Conservation (phyloP, 2,888 invertebrate species). For the Pseudolycoriella hygida region DNA sequence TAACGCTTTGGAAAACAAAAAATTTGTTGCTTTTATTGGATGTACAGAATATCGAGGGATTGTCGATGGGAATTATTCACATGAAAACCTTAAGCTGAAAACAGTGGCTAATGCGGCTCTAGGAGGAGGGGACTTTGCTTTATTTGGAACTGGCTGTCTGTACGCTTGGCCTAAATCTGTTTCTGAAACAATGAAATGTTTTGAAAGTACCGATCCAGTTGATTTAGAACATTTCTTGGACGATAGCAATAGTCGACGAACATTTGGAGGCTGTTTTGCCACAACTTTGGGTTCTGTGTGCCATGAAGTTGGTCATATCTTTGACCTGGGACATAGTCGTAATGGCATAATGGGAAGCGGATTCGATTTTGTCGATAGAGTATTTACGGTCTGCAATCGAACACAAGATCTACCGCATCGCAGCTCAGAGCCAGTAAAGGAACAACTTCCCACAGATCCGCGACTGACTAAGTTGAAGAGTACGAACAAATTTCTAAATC, state of each 20-base stretch:
- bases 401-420: constrained; percentile 22
- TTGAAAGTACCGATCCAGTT: constrained; percentile 35
- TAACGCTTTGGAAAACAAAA: constrained; percentile 41
- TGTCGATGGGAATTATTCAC: constrained; percentile 41
- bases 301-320: constrained; percentile 88
- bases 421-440: constrained; percentile 10
- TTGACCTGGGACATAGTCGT: constrained; percentile 81
- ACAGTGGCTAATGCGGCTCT: constrained; percentile 75
- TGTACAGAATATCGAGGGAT: constrained; percentile 63
- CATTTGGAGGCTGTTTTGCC: constrained; percentile 72
- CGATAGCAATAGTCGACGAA: constrained; percentile 80
- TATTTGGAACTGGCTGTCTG: constrained; percentile 78
- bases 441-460: constrained; percentile 4
- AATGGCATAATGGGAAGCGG: constrained; percentile 88
- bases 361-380: constrained; percentile 64
- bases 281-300: constrained; percentile 81
- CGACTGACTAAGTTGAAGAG: constrained; percentile 22
- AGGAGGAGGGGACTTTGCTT: constrained; percentile 79
- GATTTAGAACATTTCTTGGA: constrained; percentile 64
- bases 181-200: constrained; percentile 40
- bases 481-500: constrained; percentile 17
- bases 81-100: constrained; percentile 48
- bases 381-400: constrained; percentile 48
- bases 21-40: constrained; percentile 78
- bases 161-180: constrained; percentile 74